These are phyloP conservation scores for Plebejus melissa DNA, from an alignment of 2,888 invertebrate genomes.

Conservation along the genomic window DNA sequence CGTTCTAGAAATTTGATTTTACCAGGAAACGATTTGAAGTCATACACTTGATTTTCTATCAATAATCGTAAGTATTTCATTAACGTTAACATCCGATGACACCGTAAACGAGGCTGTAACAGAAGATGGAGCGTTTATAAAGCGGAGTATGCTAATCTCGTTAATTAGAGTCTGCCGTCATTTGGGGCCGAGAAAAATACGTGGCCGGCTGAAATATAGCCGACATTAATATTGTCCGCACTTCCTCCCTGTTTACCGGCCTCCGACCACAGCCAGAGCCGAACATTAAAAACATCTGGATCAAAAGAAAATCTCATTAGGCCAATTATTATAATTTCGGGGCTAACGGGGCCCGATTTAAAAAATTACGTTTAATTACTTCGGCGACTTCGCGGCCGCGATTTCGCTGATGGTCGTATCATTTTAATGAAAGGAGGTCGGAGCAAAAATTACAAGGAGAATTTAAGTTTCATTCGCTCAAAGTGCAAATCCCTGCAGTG, in stretches of 20 bases:
- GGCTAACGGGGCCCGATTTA: slow-evolving; percentile 8
- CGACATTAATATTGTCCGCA: slow-evolving; percentile 72
- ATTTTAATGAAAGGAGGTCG: slow-evolving; percentile 8
- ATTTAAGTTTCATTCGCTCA: slow-evolving; percentile 29
- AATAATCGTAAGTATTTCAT: neutral
- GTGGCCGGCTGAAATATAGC: slow-evolving; percentile 64
- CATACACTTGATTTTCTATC: no score
- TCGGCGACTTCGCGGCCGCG: neutral
- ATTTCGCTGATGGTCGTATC: slow-evolving; percentile 9
- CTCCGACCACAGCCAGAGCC: slow-evolving; percentile 42
- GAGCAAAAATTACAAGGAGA: slow-evolving; percentile 28
- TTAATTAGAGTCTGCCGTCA: slow-evolving; percentile 72
- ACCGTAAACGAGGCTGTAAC: slow-evolving; percentile 1
- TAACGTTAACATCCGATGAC: slow-evolving; percentile 10
- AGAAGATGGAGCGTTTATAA: slow-evolving; percentile 39
- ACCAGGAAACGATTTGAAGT: no score
- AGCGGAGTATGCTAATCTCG: slow-evolving; percentile 72
- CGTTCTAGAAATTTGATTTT: no score
- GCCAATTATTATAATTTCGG: slow-evolving; percentile 29
- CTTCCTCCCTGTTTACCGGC: slow-evolving; percentile 62
- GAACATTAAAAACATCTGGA: slow-evolving; percentile 38
- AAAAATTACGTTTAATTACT: slow-evolving; percentile 18
- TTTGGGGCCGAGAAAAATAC: slow-evolving; percentile 68
- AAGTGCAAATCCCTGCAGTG: slow-evolving; percentile 53
- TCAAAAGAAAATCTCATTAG: slow-evolving; percentile 35